A percentile compares a stretch with the other conserved stretches of the same genome.
phyloP scores from a whole-genome alignment of 2,797 vertebrate species.

The Cuniculus paca region DNA sequence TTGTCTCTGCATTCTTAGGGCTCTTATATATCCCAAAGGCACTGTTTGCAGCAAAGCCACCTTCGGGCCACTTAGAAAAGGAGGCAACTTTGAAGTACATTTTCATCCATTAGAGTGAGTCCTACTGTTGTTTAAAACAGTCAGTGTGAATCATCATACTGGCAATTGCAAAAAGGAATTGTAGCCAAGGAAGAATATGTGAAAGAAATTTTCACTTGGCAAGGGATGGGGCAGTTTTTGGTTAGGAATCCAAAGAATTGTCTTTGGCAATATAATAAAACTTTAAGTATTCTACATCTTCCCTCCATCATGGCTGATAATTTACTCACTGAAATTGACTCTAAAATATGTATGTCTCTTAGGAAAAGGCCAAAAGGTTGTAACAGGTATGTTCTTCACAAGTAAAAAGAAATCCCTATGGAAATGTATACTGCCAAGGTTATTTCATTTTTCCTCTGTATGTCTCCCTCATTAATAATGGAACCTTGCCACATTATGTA shows the following conservation, averaged over 20 bases:
- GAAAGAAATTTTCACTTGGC: slow-evolving; percentile 47
- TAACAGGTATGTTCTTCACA: not conserved
- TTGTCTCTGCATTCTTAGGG: slow-evolving; percentile 24
- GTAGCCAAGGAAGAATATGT: not conserved
- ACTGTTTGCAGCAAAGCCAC: not conserved
- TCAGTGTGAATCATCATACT: not conserved
- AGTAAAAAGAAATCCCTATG: not conserved
- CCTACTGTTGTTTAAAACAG: not conserved
- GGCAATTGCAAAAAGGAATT: not conserved
- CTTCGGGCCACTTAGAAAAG: slow-evolving; percentile 25
- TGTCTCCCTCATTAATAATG: not conserved
- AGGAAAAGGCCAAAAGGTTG: not conserved
- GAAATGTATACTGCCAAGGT: not conserved
- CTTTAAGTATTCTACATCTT: slow-evolving; percentile 48
- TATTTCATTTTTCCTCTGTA: not conserved
- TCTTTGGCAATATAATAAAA: slow-evolving; percentile 20
- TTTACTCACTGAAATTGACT: not conserved
- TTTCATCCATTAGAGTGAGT: slow-evolving; percentile 4
- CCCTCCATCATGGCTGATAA: not conserved
- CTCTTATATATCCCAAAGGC: not conserved
- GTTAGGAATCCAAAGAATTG: slow-evolving; percentile 23
- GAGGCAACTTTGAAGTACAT: not conserved
- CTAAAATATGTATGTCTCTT: not conserved
- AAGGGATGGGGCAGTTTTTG: not conserved
- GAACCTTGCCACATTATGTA: not conserved